Percentiles rank a stretch among this genome's conserved stretches.
Evolutionary conservation across 92 coral and sea anemone genomes (phyloP).

Genomic region (Meandrina meandrites): DNA sequence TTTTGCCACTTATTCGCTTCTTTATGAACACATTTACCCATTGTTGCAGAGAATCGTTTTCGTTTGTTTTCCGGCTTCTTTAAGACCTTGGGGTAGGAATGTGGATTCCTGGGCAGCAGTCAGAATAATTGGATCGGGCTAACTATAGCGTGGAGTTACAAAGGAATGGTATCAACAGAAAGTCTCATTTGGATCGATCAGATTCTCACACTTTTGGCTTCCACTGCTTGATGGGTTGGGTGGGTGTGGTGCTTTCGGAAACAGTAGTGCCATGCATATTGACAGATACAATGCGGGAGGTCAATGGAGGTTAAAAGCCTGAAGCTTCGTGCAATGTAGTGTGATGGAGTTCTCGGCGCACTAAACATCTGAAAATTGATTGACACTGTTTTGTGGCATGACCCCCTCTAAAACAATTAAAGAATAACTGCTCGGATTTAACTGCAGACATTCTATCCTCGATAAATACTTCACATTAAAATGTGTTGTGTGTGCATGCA

Average conservation of each 20-base stretch:
- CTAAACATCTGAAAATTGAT: conserved; percentile 36
- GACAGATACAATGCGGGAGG: background rate
- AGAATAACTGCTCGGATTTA: conserved; percentile 38
- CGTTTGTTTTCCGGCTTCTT: no score
- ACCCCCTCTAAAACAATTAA: conserved; percentile 35
- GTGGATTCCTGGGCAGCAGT: no score
- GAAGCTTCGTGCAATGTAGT: conserved; percentile 40
- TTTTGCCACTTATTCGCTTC: no score
- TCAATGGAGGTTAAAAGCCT: conserved; percentile 8
- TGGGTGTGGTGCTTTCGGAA: conserved; percentile 19
- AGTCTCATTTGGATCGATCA: conserved; percentile 38
- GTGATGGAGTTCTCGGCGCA: conserved; percentile 47
- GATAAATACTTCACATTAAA: conserved; percentile 45
- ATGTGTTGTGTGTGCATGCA: conserved; percentile 46
- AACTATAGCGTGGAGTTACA: background rate
- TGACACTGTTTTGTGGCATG: conserved; percentile 37
- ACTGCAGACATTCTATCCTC: conserved; percentile 47
- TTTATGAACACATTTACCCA: no score
- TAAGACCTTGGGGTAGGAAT: no score
- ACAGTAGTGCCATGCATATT: conserved; percentile 38
- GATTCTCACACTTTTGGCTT: conserved; percentile 30
- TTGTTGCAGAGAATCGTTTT: no score
- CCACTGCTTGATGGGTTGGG: background rate
- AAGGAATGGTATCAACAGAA: conserved; percentile 36
- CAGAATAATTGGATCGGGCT: conserved; percentile 30